These are phyloP conservation scores for Oplegnathus fasciatus DNA, from an alignment of 2,113 vertebrate genomes.

Conservation along the genomic window DNA sequence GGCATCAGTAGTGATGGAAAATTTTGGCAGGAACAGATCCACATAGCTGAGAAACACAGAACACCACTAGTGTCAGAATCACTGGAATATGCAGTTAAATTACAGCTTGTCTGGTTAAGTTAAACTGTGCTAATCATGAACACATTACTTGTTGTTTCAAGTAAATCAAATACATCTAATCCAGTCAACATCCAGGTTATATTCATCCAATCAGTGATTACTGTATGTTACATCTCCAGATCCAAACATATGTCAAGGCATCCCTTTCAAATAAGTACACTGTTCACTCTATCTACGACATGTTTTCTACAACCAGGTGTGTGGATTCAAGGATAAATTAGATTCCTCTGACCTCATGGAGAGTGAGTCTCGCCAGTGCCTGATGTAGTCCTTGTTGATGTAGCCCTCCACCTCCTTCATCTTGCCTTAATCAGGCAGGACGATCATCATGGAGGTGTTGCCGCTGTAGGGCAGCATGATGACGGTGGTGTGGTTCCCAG, in stretches of 20 bases:
- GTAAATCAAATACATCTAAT: background rate
- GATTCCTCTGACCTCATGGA: constrained; percentile 50
- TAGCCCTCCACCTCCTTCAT: constrained; percentile 84
- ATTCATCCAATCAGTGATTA: background rate
- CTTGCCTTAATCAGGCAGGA: constrained; percentile 85
- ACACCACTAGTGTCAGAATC: background rate
- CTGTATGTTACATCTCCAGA: too few relatives aligned
- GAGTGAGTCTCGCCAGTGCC: constrained; percentile 62
- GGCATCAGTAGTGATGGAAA: constrained; percentile 82
- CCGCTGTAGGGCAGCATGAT: constrained; percentile 83
- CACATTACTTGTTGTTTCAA: background rate
- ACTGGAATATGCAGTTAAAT: background rate
- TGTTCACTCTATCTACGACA: too few relatives aligned
- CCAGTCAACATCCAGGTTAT: background rate
- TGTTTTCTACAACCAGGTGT: too few relatives aligned
- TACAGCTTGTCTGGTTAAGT: background rate
- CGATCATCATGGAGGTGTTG: constrained; percentile 86
- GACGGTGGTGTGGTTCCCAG: constrained; percentile 54
- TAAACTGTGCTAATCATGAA: background rate
- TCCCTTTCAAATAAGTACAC: background rate
- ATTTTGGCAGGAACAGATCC: constrained; percentile 84
- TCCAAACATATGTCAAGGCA: too few relatives aligned
- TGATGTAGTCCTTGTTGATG: constrained; percentile 68
- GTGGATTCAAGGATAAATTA: background rate
- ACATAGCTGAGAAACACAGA: constrained; percentile 75